Base-by-base conservation (phyloP, 2,888 invertebrate species). In the Calliopum simillimum region DNA sequence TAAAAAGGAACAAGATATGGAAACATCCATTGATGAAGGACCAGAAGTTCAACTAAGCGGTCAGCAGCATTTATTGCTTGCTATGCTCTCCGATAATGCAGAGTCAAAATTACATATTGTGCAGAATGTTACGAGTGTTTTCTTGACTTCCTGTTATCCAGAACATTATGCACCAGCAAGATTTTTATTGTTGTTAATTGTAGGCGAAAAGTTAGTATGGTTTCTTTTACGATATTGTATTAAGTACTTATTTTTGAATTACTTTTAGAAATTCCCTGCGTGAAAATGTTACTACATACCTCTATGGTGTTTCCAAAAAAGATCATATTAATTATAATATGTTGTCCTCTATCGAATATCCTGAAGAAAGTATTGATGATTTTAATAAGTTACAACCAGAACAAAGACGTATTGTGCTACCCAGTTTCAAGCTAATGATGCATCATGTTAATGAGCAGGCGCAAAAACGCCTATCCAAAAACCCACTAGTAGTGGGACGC, bases 101-200 rank as follows among this genome's bases (percentile, higher is more conserved):
- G 89, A 93, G 87, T 90, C 91, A 47, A 92, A 93, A 19, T 92
- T 95, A 78, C 88, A 92, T 2, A 93, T 94, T 87, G 92, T 93
- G 49, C 89, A 97, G 70, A 93, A 94, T 86, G 92, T 94, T 49
- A 94, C 95, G 3, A 94, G 93, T 79, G 90, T 94, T 71, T 96
- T 94, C 79, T 89, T 95, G 0, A 91, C 93, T 3, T 90, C 90
- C 8, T 93, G 96, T 75, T 97, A 96, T 85, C 94, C 95, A 0
- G 88, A 90, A 44, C 90, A 93, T 79, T 94, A 95, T 84, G 91
- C 94, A 0, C 93, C 94, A 0, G 93, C 96, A 0, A 89, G 95
- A 79, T 96, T 93, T 82, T 87, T 96, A 12, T 86, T 97, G 67
- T 87, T 97, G 19, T 84, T 95, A 68, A 95, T 95, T 44, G 93